phyloP scores from a whole-genome alignment of 2,113 vertebrate genomes.

The Todiramphus saurophagus region DNA sequence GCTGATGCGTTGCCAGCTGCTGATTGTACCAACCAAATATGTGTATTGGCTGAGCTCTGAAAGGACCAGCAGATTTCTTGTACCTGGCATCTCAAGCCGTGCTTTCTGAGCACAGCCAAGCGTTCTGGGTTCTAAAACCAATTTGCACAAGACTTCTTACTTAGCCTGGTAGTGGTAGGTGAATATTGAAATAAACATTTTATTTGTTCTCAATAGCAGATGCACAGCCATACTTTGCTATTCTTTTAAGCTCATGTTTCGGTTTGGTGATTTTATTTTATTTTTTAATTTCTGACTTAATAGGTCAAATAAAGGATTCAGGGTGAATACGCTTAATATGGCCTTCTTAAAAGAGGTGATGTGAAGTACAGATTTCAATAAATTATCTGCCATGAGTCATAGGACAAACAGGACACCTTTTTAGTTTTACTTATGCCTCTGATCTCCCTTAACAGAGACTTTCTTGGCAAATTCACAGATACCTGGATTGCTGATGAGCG shows the following conservation, averaged over 20 bases:
- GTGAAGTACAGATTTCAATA: not conserved
- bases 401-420: not conserved
- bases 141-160: not conserved
- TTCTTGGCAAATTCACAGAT: not conserved
- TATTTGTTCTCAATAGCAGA: not conserved
- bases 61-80: not conserved
- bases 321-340: not conserved
- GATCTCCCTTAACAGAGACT: not conserved
- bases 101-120: not conserved
- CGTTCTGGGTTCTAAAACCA: not conserved
- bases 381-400: not conserved
- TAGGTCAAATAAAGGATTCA: not conserved
- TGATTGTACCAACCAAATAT: not conserved
- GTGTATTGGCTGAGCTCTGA: not conserved
- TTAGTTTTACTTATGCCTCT: not conserved
- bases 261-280: not conserved
- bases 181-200: not conserved
- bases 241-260: not conserved
- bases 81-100: not conserved
- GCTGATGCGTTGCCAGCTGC: not conserved
- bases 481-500: not conserved
- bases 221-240: not conserved
- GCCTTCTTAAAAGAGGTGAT: not conserved
- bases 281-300: not conserved
- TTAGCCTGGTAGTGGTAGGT: not conserved